Percentiles rank a stretch among this genome's conserved stretches.
These are phyloP conservation scores for Nomada fucata DNA, from an alignment of 2,888 invertebrate genomes.

Conservation along the genomic window DNA sequence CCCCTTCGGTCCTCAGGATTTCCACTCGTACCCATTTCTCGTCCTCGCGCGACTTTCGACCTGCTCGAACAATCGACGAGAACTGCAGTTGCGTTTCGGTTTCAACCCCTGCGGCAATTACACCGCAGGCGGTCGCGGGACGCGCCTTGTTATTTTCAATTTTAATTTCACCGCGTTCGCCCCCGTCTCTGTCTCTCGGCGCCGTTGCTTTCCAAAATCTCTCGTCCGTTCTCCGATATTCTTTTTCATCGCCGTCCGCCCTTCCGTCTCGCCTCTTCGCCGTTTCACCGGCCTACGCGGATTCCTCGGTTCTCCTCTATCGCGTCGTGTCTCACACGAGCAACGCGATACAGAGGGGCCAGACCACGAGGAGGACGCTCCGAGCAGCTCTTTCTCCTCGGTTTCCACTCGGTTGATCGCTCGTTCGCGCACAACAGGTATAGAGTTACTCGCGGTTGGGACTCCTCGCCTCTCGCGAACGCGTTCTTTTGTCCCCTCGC, in stretches of 20 bases:
- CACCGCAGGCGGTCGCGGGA: too few relatives aligned
- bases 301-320: constrained; percentile 18
- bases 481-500: constrained; percentile 61
- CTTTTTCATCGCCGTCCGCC: background rate
- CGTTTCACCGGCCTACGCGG: constrained; percentile 11
- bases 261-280: background rate
- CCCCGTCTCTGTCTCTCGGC: too few relatives aligned
- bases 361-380: constrained; percentile 46
- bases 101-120: too few relatives aligned
- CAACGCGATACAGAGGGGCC: constrained; percentile 75
- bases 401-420: constrained; percentile 79
- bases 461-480: constrained; percentile 50
- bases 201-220: background rate
- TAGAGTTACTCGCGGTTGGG: constrained; percentile 79
- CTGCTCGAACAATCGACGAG: too few relatives aligned
- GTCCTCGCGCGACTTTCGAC: too few relatives aligned
- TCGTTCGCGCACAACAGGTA: constrained; percentile 77
- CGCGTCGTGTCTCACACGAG: constrained; percentile 50
- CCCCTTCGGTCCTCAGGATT: too few relatives aligned
- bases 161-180: background rate
- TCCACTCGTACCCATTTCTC: too few relatives aligned
- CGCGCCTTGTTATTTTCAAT: too few relatives aligned
- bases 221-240: background rate
- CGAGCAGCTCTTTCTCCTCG: constrained; percentile 64
- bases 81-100: too few relatives aligned